These are phyloP conservation scores for Parauchenoglanis punctatus DNA, from an alignment of 2,797 vertebrate species.

Conservation along the genomic window DNA sequence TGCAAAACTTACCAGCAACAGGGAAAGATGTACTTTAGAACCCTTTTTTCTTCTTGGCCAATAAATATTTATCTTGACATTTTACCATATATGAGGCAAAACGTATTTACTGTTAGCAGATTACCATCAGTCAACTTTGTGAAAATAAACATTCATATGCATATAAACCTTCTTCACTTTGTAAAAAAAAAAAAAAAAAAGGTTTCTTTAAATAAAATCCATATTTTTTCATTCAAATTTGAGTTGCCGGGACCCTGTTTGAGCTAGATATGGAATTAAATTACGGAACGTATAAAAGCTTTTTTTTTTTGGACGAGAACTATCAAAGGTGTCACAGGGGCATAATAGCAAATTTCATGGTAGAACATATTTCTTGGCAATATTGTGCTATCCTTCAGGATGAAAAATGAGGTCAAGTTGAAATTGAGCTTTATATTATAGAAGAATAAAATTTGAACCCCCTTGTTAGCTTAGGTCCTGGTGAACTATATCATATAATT, in stretches of 20 bases:
- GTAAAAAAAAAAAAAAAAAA: not conserved
- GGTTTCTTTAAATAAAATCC: not conserved
- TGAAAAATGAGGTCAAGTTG: constrained; percentile 21
- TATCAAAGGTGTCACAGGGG: not conserved
- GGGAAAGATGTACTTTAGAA: not conserved
- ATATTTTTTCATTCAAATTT: constrained; percentile 4
- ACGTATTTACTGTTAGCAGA: not conserved
- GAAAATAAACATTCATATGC: not conserved
- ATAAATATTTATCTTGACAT: constrained; percentile 18
- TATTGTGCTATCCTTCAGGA: constrained; percentile 27
- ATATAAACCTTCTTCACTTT: not conserved
- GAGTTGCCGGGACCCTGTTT: not conserved
- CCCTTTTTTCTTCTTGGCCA: not conserved
- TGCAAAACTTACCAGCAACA: not conserved
- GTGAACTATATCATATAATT: constrained; percentile 4
- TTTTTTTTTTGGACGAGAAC: not conserved
- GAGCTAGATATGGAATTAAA: not conserved
- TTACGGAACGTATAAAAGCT: constrained; percentile 10
- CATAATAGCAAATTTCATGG: not conserved
- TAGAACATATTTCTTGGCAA: not conserved
- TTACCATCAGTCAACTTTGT: not conserved
- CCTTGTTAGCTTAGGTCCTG: not conserved
- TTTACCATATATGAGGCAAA: constrained; percentile 7
- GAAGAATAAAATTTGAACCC: constrained; percentile 12
- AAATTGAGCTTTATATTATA: constrained; percentile 31